Conservation (phyloP, 2,113 vertebrate genomes). For the Tinamus guttatus region DNA sequence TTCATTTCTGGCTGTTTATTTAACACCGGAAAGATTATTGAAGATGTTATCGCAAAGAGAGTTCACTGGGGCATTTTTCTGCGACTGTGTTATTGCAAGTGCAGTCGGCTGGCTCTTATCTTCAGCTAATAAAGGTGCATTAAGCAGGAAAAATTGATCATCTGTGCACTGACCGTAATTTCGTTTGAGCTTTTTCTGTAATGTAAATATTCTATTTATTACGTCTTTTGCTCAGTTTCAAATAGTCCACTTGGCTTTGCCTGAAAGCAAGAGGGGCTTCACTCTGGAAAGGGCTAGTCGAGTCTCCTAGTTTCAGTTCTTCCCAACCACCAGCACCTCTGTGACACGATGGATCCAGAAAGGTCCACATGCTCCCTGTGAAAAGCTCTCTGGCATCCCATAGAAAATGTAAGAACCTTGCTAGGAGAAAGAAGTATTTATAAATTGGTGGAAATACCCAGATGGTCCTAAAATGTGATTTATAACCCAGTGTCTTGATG, state of each 20-base stretch:
- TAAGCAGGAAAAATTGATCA: background rate
- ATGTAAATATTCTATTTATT: background rate
- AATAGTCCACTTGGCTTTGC: background rate
- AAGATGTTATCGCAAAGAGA: conserved; percentile 32
- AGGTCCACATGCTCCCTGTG: background rate
- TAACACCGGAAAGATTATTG: conserved; percentile 24
- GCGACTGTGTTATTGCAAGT: conserved; percentile 17
- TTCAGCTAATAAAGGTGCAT: background rate
- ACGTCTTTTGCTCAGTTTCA: background rate
- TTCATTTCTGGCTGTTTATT: conserved; percentile 27
- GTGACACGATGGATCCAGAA: background rate
- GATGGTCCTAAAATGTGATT: background rate
- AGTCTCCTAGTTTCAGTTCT: background rate
- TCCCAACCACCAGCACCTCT: background rate
- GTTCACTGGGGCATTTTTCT: conserved; percentile 30
- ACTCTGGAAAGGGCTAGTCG: background rate
- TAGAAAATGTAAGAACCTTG: background rate
- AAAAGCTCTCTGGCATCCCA: background rate
- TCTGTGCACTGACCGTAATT: background rate
- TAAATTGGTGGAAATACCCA: background rate
- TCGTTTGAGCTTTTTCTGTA: background rate
- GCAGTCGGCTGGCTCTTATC: background rate
- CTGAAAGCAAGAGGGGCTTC: background rate
- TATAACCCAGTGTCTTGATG: background rate
- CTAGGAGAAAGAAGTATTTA: background rate